These are phyloP conservation scores for Pseudochirops cupreus DNA, from an alignment of 2,797 vertebrate species.

Conservation along the genomic window DNA sequence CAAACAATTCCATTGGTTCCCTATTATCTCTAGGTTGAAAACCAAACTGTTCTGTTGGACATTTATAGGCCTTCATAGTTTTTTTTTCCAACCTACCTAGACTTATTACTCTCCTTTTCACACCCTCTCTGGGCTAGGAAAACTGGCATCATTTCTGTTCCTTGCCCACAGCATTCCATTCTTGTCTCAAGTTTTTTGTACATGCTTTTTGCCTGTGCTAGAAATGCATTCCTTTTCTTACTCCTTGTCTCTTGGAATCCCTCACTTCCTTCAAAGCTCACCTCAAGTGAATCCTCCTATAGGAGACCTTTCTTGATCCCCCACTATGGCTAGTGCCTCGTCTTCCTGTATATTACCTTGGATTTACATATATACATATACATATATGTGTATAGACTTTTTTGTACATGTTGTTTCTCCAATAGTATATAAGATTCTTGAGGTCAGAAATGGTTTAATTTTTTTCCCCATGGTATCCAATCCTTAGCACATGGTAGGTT, in stretches of 20 bases:
- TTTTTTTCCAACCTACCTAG: not conserved
- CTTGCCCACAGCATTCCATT: not conserved
- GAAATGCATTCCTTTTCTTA: not conserved
- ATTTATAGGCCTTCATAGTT: not conserved
- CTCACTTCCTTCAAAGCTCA: not conserved
- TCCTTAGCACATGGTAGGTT: not conserved
- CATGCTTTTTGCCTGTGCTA: not conserved
- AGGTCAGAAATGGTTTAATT: not conserved
- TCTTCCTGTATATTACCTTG: not conserved
- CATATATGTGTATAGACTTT: not conserved
- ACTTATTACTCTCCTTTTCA: not conserved
- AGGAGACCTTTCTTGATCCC: not conserved
- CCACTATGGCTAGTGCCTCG: not conserved
- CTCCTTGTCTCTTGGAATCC: not conserved
- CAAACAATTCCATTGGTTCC: not conserved
- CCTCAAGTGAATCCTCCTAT: not conserved
- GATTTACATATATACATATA: not conserved
- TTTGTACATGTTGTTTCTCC: not conserved
- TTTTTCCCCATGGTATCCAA: not conserved
- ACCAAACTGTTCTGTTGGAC: not conserved
- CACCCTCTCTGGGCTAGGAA: not conserved
- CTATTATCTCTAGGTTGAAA: not conserved
- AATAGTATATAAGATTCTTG: not conserved
- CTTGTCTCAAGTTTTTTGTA: not conserved
- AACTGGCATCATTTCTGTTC: not conserved